Evolutionary conservation across 2,113 vertebrate genomes (phyloP).

Genomic region (Callospermophilus lateralis): DNA sequence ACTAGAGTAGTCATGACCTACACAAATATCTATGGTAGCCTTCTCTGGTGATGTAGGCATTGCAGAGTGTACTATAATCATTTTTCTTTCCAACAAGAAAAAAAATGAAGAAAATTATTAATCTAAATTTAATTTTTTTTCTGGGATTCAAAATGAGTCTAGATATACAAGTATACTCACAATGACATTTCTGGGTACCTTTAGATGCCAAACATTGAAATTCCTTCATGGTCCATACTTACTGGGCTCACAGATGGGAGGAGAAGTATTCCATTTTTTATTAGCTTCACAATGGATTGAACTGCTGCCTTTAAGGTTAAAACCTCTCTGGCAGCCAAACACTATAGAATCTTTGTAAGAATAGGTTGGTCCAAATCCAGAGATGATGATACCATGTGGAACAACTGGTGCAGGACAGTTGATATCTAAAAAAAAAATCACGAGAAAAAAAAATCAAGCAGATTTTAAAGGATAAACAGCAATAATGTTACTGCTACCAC

Average conservation of each 20-base stretch:
- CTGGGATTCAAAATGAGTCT: background rate
- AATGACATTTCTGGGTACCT: background rate
- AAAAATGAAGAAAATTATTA: background rate
- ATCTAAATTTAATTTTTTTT: slow-evolving; percentile 4
- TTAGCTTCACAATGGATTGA: slow-evolving; percentile 61
- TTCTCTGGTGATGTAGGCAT: background rate
- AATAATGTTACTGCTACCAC: fast-evolving
- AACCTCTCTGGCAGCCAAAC: slow-evolving; percentile 73
- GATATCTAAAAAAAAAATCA: slow-evolving; percentile 74
- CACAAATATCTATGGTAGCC: background rate
- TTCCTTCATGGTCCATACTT: slow-evolving; percentile 45
- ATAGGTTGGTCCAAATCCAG: slow-evolving; percentile 54
- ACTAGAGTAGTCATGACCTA: background rate
- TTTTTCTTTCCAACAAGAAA: background rate
- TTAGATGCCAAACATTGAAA: background rate
- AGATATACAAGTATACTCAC: background rate
- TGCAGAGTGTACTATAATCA: background rate
- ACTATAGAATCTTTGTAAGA: background rate
- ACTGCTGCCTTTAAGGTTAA: background rate
- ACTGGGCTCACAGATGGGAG: slow-evolving; percentile 78
- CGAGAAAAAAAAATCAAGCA: slow-evolving; percentile 10
- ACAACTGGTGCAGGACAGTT: slow-evolving; percentile 67
- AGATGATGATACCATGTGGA: background rate
- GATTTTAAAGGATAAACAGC: background rate
- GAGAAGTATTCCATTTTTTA: slow-evolving; percentile 71